phyloP scores from a whole-genome alignment of 2,113 vertebrate species.

The Microcebus lehilahytsara region DNA sequence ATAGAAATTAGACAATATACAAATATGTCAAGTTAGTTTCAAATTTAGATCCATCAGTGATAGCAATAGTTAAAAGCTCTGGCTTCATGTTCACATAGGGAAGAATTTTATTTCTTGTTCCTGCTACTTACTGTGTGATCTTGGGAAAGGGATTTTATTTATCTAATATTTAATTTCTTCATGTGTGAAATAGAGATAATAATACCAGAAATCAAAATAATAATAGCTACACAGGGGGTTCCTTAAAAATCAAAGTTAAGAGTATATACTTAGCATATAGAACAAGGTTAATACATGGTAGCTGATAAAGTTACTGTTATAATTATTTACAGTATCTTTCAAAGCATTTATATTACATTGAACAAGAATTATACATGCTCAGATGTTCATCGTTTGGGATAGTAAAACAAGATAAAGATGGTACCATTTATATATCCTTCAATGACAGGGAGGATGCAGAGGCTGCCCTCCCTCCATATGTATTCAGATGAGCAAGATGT shows the following conservation, averaged over 20 bases:
- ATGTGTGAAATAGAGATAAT: background rate
- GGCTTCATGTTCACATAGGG: background rate
- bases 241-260: background rate
- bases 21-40: conserved; percentile 32
- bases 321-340: background rate
- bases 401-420: background rate
- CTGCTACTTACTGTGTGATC: background rate
- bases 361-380: background rate
- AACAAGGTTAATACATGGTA: background rate
- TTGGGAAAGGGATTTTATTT: background rate
- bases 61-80: background rate
- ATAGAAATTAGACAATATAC: conserved; percentile 14
- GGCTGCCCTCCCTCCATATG: background rate
- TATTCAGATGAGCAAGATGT: background rate
- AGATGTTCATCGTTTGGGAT: background rate
- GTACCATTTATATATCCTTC: background rate
- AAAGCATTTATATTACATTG: background rate
- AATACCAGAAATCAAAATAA: background rate
- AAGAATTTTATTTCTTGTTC: conserved; percentile 8
- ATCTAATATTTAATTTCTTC: background rate
- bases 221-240: background rate
- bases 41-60: background rate
- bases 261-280: background rate
- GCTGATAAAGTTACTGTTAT: background rate
- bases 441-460: background rate